Base-by-base conservation (phyloP, 2,888 invertebrate species). In the Arrhopalites spinosus region DNA sequence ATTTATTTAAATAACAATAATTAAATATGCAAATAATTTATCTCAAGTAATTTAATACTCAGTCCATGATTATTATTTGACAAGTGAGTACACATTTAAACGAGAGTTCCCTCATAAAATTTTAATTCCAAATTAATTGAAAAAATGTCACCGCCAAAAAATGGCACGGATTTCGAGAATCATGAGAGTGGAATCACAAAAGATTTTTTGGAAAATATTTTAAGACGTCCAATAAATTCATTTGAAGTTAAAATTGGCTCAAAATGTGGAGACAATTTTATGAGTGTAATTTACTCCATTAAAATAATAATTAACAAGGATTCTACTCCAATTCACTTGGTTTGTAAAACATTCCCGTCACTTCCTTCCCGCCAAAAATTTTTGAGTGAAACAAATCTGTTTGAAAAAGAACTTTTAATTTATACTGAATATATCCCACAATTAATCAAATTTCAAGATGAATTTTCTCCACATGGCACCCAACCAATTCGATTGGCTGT, bases 251-350 rank as follows among this genome's bases (percentile, higher is more conserved):
- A 43, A 0, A 23, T 20, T 2, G 78, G 79, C 0, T 73, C 76
- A 2, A 78, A 75, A 25, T 73, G 72, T 13, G 81, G 81, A 8
- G 80, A 81, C 50, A 78, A 79, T 71, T 79, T 73, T 64, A 73
- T 66, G 7, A 75, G 77, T 25, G 69, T 78, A 27, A 17, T 81
- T 2, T 74, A 72, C 20, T 56, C 76, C 0, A 23, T 81, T 29
- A 76, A 79, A 13, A 11, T 67, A 0, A 11, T 76, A 2, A 61
- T 47, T 0, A 13, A 29, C 0, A 23, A 36, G 23, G 59, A 72
- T 1, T 8, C 0, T 7, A 64, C 2, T 17, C 29, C 56, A 1
- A 8, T 36, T 36, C 69, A 79, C 30, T 69, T 81, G 13, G 50
- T 81, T 13, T 36, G 77, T 17, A 81, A 81, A 56, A 71, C 76